phyloP scores from a whole-genome alignment of 2,888 invertebrate genomes.

The Standfussiana lucernea region DNA sequence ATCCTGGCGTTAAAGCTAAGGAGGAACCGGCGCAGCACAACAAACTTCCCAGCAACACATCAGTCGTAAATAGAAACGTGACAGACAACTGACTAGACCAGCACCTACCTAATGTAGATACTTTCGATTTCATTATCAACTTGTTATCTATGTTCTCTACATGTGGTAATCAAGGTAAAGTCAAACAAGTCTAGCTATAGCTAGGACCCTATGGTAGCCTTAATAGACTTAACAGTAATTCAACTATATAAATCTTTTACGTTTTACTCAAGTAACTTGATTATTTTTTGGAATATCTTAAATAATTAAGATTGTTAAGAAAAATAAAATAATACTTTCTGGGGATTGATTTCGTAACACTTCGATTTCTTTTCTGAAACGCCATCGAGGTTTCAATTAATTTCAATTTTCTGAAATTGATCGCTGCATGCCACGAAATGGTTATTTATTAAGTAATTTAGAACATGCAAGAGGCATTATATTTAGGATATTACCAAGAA shows the following conservation, averaged over 20 bases:
- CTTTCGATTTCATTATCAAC: slow-evolving; percentile 14
- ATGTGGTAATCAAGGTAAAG: background rate
- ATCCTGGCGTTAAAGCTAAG: background rate
- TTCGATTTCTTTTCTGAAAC: slow-evolving; percentile 32
- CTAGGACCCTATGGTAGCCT: background rate
- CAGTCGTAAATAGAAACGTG: background rate
- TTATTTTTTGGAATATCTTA: background rate
- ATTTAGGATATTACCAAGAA: slow-evolving; percentile 4
- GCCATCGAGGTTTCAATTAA: slow-evolving; percentile 10
- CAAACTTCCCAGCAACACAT: background rate
- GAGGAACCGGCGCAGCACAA: background rate
- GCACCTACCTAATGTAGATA: background rate
- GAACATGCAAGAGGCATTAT: slow-evolving; percentile 29
- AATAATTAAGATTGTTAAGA: background rate
- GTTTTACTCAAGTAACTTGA: background rate
- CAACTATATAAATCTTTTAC: background rate
- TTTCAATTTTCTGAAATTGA: slow-evolving; percentile 30
- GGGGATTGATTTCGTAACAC: slow-evolving; percentile 10
- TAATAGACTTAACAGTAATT: background rate
- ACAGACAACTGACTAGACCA: background rate
- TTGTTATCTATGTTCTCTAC: background rate
- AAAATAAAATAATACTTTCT: background rate
- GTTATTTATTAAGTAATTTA: slow-evolving; percentile 15
- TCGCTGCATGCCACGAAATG: slow-evolving; percentile 29
- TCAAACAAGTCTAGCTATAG: background rate